A percentile compares a stretch with the other conserved stretches of the same genome.
phyloP scores from a whole-genome alignment of 2,113 vertebrate species.

The Dicerorhinus sumatrensis region DNA sequence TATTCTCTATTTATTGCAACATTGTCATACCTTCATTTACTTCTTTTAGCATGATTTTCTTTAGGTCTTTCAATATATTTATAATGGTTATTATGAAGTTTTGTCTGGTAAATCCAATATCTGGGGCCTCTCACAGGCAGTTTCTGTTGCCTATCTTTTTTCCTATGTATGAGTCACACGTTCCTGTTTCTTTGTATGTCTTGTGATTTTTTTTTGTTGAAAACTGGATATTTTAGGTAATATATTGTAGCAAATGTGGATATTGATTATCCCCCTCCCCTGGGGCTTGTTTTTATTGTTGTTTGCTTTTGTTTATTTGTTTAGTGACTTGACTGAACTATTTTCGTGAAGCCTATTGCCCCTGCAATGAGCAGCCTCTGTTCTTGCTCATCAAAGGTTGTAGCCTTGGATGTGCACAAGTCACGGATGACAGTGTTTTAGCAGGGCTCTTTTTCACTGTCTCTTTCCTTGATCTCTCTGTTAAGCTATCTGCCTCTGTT shows the following conservation, averaged over 20 bases:
- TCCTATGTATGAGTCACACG: background rate
- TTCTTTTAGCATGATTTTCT: background rate
- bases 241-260: background rate
- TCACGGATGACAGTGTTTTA: background rate
- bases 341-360: background rate
- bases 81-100: background rate
- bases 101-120: background rate
- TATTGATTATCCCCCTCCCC: background rate
- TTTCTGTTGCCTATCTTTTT: background rate
- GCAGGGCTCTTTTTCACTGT: background rate
- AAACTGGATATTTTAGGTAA: background rate
- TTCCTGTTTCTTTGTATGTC: background rate
- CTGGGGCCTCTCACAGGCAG: background rate
- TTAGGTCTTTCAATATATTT: background rate
- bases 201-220: background rate
- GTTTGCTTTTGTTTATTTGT: background rate
- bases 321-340: background rate
- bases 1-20: conserved; percentile 3
- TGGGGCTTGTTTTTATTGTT: background rate
- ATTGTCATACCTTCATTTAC: background rate
- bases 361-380: background rate
- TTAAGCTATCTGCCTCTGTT: background rate
- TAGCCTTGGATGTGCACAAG: background rate
- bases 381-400: background rate
- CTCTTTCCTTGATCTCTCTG: background rate